Conservation (phyloP, 2,797 vertebrate genomes). For the Harpagifer antarcticus region DNA sequence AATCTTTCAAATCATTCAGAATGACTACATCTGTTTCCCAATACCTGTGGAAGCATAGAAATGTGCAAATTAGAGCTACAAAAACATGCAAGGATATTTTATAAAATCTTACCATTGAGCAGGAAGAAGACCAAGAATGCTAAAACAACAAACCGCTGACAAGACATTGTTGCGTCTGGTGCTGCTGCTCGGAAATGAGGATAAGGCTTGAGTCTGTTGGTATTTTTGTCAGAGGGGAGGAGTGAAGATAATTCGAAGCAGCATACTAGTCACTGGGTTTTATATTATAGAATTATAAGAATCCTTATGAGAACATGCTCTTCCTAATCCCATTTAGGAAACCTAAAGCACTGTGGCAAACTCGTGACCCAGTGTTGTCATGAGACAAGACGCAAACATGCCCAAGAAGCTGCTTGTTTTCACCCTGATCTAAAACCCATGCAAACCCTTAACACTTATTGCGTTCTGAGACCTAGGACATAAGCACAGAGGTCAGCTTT, state of each 20-base stretch:
- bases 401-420: slow-evolving; percentile 39
- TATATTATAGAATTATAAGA: slow-evolving; percentile 63
- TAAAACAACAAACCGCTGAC: slow-evolving; percentile 62
- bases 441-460: slow-evolving; percentile 37
- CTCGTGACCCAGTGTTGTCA: slow-evolving; percentile 68
- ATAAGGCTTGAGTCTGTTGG: slow-evolving; percentile 23
- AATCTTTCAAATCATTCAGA: not conserved
- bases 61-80: not conserved
- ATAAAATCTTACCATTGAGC: slow-evolving; percentile 76
- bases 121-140: slow-evolving; percentile 74
- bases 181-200: slow-evolving; percentile 53
- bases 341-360: slow-evolving; percentile 32
- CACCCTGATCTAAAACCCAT: slow-evolving; percentile 70
- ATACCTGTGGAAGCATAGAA: not conserved
- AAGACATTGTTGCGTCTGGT: slow-evolving; percentile 72
- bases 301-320: slow-evolving; percentile 55
- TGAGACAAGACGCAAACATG: slow-evolving; percentile 58
- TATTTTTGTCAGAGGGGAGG: slow-evolving; percentile 70
- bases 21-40: not conserved
- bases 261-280: slow-evolving; percentile 58
- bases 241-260: slow-evolving; percentile 69
- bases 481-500: not conserved
- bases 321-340: slow-evolving; percentile 78
- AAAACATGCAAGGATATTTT: slow-evolving; percentile 5
- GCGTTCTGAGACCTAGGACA: not conserved